These are phyloP conservation scores for Pteromalus puparum DNA, from an alignment of 1,140 invertebrate genomes.

Conservation along the genomic window DNA sequence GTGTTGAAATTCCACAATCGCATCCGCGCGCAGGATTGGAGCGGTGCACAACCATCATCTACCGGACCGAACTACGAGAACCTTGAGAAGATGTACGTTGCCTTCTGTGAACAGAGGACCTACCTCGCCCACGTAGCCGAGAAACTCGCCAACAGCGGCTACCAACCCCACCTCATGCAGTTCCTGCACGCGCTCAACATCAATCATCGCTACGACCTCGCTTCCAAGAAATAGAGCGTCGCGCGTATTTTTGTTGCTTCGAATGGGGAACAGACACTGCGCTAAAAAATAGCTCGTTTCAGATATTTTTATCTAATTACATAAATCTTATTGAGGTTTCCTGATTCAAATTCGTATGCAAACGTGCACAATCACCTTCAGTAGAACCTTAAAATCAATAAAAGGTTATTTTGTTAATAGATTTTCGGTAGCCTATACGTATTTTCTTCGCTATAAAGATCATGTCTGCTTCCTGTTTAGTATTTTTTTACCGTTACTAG, in stretches of 20 bases:
- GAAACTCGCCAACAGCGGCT: constrained; percentile 70
- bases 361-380: background rate
- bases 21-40: constrained; percentile 68
- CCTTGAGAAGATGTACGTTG: constrained; percentile 69
- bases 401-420: background rate
- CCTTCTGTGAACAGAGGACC: constrained; percentile 68
- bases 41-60: constrained; percentile 16
- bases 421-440: background rate
- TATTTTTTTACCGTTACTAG: background rate
- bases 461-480: background rate
- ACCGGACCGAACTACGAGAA: constrained; percentile 65
- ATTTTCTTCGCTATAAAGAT: background rate
- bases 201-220: constrained; percentile 68
- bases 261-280: background rate
- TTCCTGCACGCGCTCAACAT: constrained; percentile 73
- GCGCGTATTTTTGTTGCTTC: background rate
- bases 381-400: background rate
- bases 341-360: background rate
- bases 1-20: constrained; percentile 83
- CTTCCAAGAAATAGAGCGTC: constrained; percentile 54
- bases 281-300: background rate
- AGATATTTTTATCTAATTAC: background rate
- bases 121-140: constrained; percentile 70
- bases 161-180: constrained; percentile 72
- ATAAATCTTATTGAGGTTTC: background rate